Percentiles rank a stretch among this genome's conserved stretches.
phyloP scores from a whole-genome alignment of 2,888 invertebrate genomes.

The Diarsia mendica region DNA sequence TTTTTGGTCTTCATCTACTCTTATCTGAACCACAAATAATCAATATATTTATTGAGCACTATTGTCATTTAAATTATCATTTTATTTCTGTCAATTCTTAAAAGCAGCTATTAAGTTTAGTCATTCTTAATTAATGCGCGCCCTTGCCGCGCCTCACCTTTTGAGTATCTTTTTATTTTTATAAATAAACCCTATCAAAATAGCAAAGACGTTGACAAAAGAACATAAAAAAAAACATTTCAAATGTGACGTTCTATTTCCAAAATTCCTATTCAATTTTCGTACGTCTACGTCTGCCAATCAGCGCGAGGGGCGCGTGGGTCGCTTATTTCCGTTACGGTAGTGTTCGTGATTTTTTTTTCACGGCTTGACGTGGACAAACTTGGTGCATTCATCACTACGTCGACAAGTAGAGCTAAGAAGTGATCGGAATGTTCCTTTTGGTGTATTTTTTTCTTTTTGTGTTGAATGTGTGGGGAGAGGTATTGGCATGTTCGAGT shows the following conservation, averaged over 20 bases:
- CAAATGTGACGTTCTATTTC: slow-evolving; percentile 57
- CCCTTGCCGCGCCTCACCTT: too few relatives aligned
- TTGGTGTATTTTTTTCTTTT: neutral
- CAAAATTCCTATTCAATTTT: slow-evolving; percentile 65
- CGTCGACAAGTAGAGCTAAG: slow-evolving; percentile 69
- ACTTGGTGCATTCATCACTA: slow-evolving; percentile 87
- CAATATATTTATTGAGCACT: neutral
- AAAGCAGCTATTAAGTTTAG: too few relatives aligned
- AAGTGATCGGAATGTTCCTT: slow-evolving; percentile 54
- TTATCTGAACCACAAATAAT: too few relatives aligned
- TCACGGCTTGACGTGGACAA: slow-evolving; percentile 83
- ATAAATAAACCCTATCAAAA: neutral
- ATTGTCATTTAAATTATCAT: neutral
- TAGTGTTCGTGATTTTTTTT: slow-evolving; percentile 79
- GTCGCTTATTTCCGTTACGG: slow-evolving; percentile 82
- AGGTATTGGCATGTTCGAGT: neutral
- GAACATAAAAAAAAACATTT: slow-evolving; percentile 11
- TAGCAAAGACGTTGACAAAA: slow-evolving; percentile 2
- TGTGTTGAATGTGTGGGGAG: neutral
- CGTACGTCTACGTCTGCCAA: slow-evolving; percentile 78
- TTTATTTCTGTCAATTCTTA: too few relatives aligned
- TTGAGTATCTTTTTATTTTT: too few relatives aligned
- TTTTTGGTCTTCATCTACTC: neutral
- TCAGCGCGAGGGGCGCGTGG: slow-evolving; percentile 79
- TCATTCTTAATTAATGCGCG: too few relatives aligned